Percentiles rank a stretch among this genome's conserved stretches.
phyloP scores from a whole-genome alignment of 2,113 vertebrate genomes.

The Sakesphorus luctuosus region DNA sequence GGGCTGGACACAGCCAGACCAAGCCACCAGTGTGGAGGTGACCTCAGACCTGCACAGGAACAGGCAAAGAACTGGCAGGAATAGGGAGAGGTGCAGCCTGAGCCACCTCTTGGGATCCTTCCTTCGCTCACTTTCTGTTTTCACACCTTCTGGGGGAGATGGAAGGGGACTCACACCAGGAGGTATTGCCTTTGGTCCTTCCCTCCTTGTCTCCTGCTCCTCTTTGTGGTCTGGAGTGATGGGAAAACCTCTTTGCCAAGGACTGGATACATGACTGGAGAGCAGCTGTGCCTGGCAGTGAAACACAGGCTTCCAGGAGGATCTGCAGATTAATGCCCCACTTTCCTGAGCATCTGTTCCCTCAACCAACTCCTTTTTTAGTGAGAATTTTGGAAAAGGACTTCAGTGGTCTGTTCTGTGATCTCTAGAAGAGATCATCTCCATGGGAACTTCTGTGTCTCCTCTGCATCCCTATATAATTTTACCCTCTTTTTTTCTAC shows the following conservation, averaged over 20 bases:
- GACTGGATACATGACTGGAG: not conserved
- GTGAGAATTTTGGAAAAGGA: slow-evolving; percentile 36
- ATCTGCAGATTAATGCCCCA: slow-evolving; percentile 65
- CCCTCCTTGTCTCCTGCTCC: not conserved
- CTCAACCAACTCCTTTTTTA: slow-evolving; percentile 1
- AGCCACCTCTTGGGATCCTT: not conserved
- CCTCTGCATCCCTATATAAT: not conserved
- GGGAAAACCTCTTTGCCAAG: slow-evolving; percentile 39
- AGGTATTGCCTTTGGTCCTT: not conserved
- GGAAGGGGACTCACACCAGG: not conserved
- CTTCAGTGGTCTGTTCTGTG: not conserved
- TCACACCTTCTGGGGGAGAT: not conserved
- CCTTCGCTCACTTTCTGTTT: not conserved
- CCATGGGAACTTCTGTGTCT: not conserved
- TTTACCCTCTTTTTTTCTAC: not conserved
- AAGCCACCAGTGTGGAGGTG: not conserved
- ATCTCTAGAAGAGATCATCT: not conserved
- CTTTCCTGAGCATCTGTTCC: slow-evolving; percentile 65
- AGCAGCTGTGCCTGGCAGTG: slow-evolving; percentile 33
- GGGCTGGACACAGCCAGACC: not conserved
- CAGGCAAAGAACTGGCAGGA: not conserved
- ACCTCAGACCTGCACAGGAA: not conserved
- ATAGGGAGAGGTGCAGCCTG: not conserved
- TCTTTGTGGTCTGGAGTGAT: not conserved
- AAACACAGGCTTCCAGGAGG: slow-evolving; percentile 45